phyloP scores from a whole-genome alignment of 2,888 invertebrate genomes.

The Toxonevra muliebris region DNA sequence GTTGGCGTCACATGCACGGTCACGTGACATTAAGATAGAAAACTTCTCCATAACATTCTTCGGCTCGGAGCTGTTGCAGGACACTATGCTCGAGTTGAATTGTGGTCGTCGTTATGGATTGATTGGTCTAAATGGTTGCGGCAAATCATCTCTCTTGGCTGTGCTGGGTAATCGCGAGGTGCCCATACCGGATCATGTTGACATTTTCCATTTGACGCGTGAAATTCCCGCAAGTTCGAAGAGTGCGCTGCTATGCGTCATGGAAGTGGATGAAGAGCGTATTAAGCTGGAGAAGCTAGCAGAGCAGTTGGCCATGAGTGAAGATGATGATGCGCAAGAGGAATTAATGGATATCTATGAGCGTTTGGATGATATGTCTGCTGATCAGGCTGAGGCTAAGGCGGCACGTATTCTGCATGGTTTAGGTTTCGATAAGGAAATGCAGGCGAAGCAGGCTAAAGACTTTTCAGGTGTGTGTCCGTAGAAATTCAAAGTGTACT shows the following conservation, averaged over 20 bases:
- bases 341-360: conserved; percentile 98
- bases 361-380: conserved; percentile 94
- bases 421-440: conserved; percentile 89
- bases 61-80: conserved; percentile 94
- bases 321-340: conserved; percentile 93
- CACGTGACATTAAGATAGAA: conserved; percentile 95
- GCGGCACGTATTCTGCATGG: conserved; percentile 96
- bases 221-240: conserved; percentile 99
- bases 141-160: conserved; percentile 94
- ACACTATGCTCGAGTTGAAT: conserved; percentile 96
- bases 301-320: conserved; percentile 85
- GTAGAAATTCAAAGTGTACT: neutral
- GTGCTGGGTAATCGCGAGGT: conserved; percentile 93
- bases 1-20: conserved; percentile 92
- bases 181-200: conserved; percentile 95
- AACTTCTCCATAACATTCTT: conserved; percentile 98
- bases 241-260: conserved; percentile 93
- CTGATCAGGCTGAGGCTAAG: conserved; percentile 93
- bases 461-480: conserved; percentile 73
- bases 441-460: conserved; percentile 88
- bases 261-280: conserved; percentile 97
- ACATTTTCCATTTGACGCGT: conserved; percentile 95
- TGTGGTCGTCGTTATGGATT: conserved; percentile 96
- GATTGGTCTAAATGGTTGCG: conserved; percentile 97
- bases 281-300: conserved; percentile 90